These are phyloP conservation scores for Drosophila crucigera DNA, from an alignment of 2,888 invertebrate species.

Conservation along the genomic window DNA sequence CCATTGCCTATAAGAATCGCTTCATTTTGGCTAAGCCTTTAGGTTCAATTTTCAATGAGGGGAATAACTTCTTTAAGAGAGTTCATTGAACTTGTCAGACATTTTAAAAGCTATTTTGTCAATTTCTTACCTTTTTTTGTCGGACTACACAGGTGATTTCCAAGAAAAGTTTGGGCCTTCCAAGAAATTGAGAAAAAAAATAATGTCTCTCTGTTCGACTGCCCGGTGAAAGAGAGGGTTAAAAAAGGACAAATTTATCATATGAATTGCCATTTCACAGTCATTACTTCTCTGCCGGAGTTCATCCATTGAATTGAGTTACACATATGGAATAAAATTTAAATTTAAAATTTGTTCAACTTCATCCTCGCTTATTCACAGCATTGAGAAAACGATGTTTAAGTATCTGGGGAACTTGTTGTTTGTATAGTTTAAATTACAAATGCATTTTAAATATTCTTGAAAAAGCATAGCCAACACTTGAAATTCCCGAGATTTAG, in stretches of 20 bases:
- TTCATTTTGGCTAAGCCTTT: neutral
- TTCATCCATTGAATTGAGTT: neutral
- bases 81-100: neutral
- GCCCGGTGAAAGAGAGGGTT: neutral
- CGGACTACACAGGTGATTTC: neutral
- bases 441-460: neutral
- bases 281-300: neutral
- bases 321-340: neutral
- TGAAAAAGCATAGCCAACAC: neutral
- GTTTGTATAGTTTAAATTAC: neutral
- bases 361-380: neutral
- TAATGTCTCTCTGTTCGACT: neutral
- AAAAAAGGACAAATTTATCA: neutral
- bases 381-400: neutral
- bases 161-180: neutral
- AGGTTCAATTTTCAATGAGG: no score
- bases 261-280: neutral
- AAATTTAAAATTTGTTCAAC: constrained; percentile 1
- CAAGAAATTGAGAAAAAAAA: neutral
- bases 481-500: neutral
- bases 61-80: neutral
- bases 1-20: neutral
- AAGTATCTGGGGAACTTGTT: neutral
- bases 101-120: neutral
- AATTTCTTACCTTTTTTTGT: neutral